A percentile compares a stretch with the other conserved stretches of the same genome.
These are phyloP conservation scores for Acrocephalus arundinaceus DNA, from an alignment of 2,113 vertebrate species.

Conservation along the genomic window DNA sequence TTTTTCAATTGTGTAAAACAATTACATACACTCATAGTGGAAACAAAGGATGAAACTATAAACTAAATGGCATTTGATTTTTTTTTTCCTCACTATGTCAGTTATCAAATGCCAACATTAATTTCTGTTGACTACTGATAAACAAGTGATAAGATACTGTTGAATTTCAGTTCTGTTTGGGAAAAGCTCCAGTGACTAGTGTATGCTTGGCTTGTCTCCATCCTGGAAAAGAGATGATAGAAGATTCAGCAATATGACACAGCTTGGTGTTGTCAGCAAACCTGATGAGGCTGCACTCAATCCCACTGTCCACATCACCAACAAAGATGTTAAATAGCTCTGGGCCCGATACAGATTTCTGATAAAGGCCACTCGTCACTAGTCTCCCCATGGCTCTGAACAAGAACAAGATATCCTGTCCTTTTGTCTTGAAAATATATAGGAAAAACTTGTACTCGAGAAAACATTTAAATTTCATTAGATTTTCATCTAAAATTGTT, in stretches of 20 bases:
- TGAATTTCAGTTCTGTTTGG: not conserved
- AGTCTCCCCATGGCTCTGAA: not conserved
- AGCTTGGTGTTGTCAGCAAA: not conserved
- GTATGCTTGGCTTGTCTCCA: not conserved
- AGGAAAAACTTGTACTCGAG: not conserved
- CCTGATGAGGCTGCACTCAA: not conserved
- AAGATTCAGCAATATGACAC: not conserved
- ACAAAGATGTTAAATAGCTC: not conserved
- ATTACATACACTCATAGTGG: not conserved
- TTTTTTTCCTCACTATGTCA: not conserved
- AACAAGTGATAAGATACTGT: not conserved
- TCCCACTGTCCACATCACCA: not conserved
- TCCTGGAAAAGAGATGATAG: not conserved
- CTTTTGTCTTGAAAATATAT: not conserved
- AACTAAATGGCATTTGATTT: fast-evolving
- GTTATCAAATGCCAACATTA: not conserved
- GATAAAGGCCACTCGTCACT: not conserved
- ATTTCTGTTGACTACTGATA: not conserved
- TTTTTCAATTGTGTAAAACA: not conserved
- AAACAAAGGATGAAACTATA: not conserved
- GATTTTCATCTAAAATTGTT: not conserved
- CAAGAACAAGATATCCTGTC: not conserved
- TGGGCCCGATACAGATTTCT: not conserved
- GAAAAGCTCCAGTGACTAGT: not conserved
- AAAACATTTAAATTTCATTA: not conserved